Base-by-base conservation (phyloP, 1,140 invertebrate genomes). In the Maconellicoccus hirsutus region DNA sequence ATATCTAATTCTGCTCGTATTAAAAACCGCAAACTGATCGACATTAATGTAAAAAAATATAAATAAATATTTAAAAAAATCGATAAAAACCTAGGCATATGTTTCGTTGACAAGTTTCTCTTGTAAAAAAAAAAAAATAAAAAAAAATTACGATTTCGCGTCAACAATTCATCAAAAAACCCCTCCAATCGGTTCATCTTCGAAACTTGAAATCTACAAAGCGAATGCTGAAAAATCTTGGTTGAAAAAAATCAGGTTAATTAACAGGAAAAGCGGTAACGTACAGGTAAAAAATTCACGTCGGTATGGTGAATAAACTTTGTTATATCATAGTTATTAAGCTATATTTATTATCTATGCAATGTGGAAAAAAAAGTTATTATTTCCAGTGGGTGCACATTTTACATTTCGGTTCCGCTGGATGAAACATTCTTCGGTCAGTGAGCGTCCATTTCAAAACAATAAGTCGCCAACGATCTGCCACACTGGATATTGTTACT, bases 351-450 rank as follows among this genome's bases (percentile, higher is more conserved):
- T 52, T 52, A 16, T 52, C 42, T 52, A 52, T 52, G 42, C 42
- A 52, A 52, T 52, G 42, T 52, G 42, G 42, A 52, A 52, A 52
- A 52, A 52, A 52, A 52, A 52, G 42, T 52, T 52, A 52, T 52
- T 52, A 66, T 66, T 66, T 66, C 61, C 61, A 66, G 61, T 66
- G 61, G 61, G 61, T 66, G 61, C 61, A 66, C 61, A 66, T 66
- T 66, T 66, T 66, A 66, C 61, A 66, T 23, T 66, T 66, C 61
- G 25, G 61, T 26, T 66, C 61, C 61, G 61, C 61, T 66, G 61
- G 19, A 66, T 25, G 22, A 26, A 66, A 66, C 61, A 66, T 66
- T 66, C 61, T 66, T 66, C 61, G 61, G 61, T 66, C 61, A 66
- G 61, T 66, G 61, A 66, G 61, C 61, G 61, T 66, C 61, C 61